Conservation (phyloP, 1,140 invertebrate species). For the Cepaea nemoralis region DNA sequence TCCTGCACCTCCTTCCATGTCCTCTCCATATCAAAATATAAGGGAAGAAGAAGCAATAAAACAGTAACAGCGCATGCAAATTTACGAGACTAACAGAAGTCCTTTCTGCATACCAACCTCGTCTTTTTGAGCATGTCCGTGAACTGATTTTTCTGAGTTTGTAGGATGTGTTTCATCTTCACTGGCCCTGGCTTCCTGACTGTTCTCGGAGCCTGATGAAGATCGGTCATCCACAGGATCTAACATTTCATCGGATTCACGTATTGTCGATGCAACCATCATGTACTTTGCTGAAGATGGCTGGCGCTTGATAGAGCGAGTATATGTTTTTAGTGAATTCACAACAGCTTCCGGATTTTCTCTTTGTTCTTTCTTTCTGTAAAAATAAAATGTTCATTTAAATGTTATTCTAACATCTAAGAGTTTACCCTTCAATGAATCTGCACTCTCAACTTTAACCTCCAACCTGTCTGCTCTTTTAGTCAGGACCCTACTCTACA, state of each 20-base stretch:
- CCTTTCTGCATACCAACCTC: too few relatives aligned
- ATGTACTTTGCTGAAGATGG: slow-evolving; percentile 58
- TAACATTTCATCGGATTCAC: slow-evolving; percentile 60
- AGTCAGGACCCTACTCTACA: too few relatives aligned
- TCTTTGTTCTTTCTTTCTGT: slow-evolving; percentile 67
- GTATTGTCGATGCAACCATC: slow-evolving; percentile 56
- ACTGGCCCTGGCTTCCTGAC: neutral
- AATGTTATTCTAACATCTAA: too few relatives aligned
- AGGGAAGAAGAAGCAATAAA: too few relatives aligned
- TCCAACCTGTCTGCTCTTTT: too few relatives aligned
- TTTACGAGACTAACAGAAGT: too few relatives aligned
- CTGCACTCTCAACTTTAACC: too few relatives aligned
- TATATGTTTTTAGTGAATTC: slow-evolving; percentile 67
- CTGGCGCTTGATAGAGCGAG: slow-evolving; percentile 62
- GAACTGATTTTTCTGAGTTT: neutral
- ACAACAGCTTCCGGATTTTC: slow-evolving; percentile 70
- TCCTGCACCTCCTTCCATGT: too few relatives aligned
- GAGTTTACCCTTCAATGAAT: too few relatives aligned
- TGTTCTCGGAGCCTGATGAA: slow-evolving; percentile 15
- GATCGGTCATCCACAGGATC: slow-evolving; percentile 46
- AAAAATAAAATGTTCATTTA: neutral
- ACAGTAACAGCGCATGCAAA: too few relatives aligned
- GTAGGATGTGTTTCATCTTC: neutral
- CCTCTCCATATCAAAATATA: too few relatives aligned
- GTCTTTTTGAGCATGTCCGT: neutral